Evolutionary conservation across 2,888 invertebrate genomes (phyloP).

Genomic region (Tetragonula carbonaria): DNA sequence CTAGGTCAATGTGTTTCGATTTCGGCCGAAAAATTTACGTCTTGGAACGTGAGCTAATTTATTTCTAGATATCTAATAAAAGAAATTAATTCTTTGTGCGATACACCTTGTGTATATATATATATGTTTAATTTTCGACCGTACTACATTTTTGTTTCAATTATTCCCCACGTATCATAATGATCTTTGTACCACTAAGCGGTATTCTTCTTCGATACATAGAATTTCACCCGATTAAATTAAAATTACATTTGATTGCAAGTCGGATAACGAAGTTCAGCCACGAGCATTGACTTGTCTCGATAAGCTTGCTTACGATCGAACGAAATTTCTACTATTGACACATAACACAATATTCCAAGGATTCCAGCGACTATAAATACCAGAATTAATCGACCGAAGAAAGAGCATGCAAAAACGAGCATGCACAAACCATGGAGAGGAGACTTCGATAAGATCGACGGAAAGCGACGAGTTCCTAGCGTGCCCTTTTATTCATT

Average conservation of each 20-base stretch:
- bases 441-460: constrained; percentile 34
- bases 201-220: too few relatives aligned
- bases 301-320: not conserved
- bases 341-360: not conserved
- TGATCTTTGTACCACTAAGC: not conserved
- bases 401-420: constrained; percentile 1
- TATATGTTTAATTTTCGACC: too few relatives aligned
- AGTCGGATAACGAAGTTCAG: not conserved
- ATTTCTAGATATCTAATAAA: not conserved
- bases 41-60: not conserved
- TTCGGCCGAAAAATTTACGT: constrained; percentile 28
- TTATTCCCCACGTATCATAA: not conserved
- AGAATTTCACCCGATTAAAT: too few relatives aligned
- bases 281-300: not conserved
- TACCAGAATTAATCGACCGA: not conserved
- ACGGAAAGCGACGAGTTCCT: constrained; percentile 18
- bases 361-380: not conserved
- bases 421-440: not conserved
- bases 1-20: constrained; percentile 19
- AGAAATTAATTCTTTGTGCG: rapidly evolving
- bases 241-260: too few relatives aligned
- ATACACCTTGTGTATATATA: not conserved
- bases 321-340: not conserved
- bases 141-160: not conserved
- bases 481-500: constrained; percentile 24